phyloP scores from a whole-genome alignment of 2,113 vertebrate genomes.

The Crotalus helleri region DNA sequence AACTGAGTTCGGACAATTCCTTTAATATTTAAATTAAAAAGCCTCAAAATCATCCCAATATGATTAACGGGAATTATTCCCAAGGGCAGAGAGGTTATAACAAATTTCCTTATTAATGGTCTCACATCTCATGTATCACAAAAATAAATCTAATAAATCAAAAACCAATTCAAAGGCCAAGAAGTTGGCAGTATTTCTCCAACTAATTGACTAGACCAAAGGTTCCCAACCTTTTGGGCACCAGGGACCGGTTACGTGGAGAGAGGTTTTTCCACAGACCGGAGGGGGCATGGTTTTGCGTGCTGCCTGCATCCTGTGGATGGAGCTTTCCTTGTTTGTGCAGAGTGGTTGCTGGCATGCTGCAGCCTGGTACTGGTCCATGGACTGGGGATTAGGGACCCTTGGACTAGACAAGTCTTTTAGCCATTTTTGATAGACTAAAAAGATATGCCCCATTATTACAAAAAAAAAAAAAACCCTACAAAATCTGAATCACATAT shows the following conservation, averaged over 20 bases:
- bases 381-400: too few relatives aligned
- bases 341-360: too few relatives aligned
- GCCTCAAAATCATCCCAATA: neutral
- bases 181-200: neutral
- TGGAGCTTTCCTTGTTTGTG: too few relatives aligned
- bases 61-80: neutral
- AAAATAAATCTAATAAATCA: neutral
- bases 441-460: neutral
- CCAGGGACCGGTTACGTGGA: too few relatives aligned
- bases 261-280: too few relatives aligned
- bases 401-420: neutral
- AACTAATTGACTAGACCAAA: neutral
- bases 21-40: neutral
- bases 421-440: neutral
- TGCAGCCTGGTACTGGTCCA: too few relatives aligned
- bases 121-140: neutral
- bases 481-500: neutral
- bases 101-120: rapidly evolving
- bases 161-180: neutral
- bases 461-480: too few relatives aligned
- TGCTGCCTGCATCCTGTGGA: too few relatives aligned
- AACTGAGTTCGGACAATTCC: neutral
- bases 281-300: too few relatives aligned
- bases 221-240: too few relatives aligned
- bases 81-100: neutral